Evolutionary conservation across 2,888 invertebrate genomes (phyloP).

Genomic region (Lasioglossum morio): DNA sequence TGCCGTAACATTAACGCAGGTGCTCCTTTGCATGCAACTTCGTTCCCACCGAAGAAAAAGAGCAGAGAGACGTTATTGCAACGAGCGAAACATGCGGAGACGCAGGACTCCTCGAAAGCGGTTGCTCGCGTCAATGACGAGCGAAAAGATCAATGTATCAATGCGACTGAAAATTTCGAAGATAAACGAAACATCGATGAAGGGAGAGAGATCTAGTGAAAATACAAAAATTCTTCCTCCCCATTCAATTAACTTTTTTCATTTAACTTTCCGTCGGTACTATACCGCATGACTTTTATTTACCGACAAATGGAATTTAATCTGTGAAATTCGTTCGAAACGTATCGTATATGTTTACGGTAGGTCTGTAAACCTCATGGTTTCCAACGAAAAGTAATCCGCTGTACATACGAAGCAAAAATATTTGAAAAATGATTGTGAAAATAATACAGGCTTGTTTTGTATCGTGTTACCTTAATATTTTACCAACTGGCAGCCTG

Average conservation of each 20-base stretch:
- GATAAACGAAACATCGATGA: neutral
- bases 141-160: neutral
- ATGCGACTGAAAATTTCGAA: neutral
- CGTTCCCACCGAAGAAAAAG: neutral
- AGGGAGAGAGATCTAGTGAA: neutral
- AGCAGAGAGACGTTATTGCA: neutral
- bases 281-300: neutral
- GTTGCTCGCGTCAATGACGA: neutral
- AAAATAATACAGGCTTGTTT: neutral
- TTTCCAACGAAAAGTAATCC: neutral
- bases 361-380: neutral
- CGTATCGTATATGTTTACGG: neutral
- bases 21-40: conserved; percentile 10
- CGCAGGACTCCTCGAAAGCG: neutral
- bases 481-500: neutral
- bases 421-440: neutral
- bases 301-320: neutral
- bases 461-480: neutral
- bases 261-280: neutral
- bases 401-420: neutral
- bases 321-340: neutral
- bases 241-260: neutral
- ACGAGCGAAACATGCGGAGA: neutral
- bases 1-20: conserved; percentile 5
- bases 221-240: neutral